These are phyloP conservation scores for Wasmannia auropunctata DNA, from an alignment of 1,140 invertebrate genomes.

Conservation along the genomic window DNA sequence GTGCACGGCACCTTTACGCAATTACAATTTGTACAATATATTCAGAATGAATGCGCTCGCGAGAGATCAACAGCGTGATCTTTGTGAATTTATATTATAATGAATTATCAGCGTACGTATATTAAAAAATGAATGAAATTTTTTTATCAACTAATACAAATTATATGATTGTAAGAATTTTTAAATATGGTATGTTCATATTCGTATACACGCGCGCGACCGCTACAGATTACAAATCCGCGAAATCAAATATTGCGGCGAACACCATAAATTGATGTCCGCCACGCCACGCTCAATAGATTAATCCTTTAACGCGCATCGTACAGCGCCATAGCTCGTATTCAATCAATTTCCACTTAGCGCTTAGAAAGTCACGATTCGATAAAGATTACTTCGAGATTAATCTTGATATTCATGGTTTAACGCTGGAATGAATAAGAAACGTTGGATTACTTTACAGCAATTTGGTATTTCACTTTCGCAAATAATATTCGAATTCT, in stretches of 20 bases:
- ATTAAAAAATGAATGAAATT: not conserved
- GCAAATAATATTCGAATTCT: not conserved
- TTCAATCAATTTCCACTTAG: not conserved
- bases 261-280: not conserved
- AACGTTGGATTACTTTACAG: not conserved
- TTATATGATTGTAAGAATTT: not conserved
- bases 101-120: not conserved
- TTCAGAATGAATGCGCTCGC: not conserved
- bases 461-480: not conserved
- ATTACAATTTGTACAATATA: constrained; percentile 21
- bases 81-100: not conserved
- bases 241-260: not conserved
- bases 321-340: not conserved
- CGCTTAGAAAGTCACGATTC: not conserved
- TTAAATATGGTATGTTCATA: not conserved
- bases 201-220: not conserved
- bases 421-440: not conserved
- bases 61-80: not conserved
- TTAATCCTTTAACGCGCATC: constrained; percentile 18
- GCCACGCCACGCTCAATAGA: not conserved
- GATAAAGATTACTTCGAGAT: not conserved
- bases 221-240: not conserved
- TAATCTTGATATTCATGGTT: not conserved
- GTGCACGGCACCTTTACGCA: not conserved
- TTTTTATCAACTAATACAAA: not conserved